Evolutionary conservation across 2,113 vertebrate species (phyloP), one percentile per base, ranked within the genome.

Genomic region (Labeo catla): DNA sequence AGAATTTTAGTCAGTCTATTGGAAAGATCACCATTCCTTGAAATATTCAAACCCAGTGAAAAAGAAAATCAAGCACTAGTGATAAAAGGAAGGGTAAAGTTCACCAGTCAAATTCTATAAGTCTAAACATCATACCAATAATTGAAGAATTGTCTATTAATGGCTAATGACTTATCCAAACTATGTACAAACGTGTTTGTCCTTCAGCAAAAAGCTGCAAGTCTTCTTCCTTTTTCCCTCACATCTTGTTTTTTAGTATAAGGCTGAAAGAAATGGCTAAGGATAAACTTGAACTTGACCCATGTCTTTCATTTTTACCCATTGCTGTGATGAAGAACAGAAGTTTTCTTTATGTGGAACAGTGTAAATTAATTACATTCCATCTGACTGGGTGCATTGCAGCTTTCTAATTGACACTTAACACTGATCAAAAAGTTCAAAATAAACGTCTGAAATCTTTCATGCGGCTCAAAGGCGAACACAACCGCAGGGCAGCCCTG

Each of bases 211-310:
- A 79, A 50, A 28, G 23, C 63, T 11, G 45, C 16, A 28, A 36
- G 13, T 66, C n/a, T 34, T 34, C 10, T 23, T 70, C 7, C 16
- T 70, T 4, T 11, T 52, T 12, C 12, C 43, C 4, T 52, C 9
- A 23, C 16, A 43, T 15, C 34, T n/a, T 78, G 8, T 21, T 50
- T 68, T 45, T 34, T 12, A 19, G 45, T 70, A n/a, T 43, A 28
- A 83, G 50, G 10, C 66, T 72, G 21, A 72, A 73, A 83, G 66
- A 83, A 73, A 72, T 45, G 12, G 34, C 36, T 83, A 21, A 45
- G 28, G 50, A 57, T 19, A 72, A 83, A 83, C 81, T 83, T 83
- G 80, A 82, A 82, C 81, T 83, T 70, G 65, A 72, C 81, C 81
- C 49, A n/a, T 23, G 47, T 83, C 19, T 83, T 83, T 68, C 39